Evolutionary conservation across 30 jellyfish, hydroid and myxozoan species (phyloP).

Genomic region (Phacellophora camtschatica): DNA sequence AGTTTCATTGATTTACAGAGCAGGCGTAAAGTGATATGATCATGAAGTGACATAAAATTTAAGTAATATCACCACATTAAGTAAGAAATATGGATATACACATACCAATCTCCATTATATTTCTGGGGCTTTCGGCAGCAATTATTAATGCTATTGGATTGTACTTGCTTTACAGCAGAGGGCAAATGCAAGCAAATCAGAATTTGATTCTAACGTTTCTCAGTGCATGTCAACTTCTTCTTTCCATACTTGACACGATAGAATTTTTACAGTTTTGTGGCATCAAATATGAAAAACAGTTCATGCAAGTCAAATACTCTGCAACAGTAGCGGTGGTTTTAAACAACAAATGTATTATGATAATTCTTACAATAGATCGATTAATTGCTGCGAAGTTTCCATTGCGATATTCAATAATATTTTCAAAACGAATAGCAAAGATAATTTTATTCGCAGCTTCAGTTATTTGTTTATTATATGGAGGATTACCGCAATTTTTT

Average conservation of each 20-base stretch:
- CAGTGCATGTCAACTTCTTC: not conserved
- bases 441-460: not conserved
- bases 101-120: no score
- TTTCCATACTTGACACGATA: not conserved
- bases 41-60: no score
- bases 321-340: not conserved
- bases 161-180: not conserved
- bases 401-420: not conserved
- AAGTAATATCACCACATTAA: no score
- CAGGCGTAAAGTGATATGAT: no score
- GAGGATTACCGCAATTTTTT: not conserved
- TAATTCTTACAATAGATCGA: not conserved
- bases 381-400: not conserved
- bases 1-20: no score
- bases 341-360: not conserved
- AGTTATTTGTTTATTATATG: not conserved
- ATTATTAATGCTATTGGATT: not conserved
- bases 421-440: not conserved
- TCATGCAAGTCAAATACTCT: not conserved
- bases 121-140: no score
- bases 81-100: no score
- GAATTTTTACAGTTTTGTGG: not conserved
- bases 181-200: not conserved
- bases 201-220: not conserved
- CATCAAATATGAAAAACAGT: not conserved